These are phyloP conservation scores for Microcebus ravelobensis DNA, from an alignment of 2,113 vertebrate genomes.

Conservation along the genomic window DNA sequence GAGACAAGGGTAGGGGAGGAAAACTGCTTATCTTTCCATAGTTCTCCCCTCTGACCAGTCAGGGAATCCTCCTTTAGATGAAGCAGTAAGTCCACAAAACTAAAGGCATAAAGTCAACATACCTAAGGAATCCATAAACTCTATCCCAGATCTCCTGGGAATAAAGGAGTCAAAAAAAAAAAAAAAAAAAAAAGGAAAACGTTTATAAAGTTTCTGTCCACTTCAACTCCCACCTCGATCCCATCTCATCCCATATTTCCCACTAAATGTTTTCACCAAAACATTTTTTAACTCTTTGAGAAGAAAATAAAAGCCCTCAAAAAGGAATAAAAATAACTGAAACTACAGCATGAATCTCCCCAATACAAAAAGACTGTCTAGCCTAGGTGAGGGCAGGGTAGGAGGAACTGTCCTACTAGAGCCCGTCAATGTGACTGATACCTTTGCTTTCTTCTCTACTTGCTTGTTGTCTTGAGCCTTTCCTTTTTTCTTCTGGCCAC, in stretches of 20 bases:
- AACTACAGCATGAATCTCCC: constrained; percentile 4
- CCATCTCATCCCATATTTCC: not conserved
- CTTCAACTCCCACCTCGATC: not conserved
- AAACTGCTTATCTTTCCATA: not conserved
- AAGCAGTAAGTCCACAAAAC: not conserved
- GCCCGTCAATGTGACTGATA: not conserved
- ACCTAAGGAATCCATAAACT: not conserved
- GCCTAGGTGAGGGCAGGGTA: not conserved
- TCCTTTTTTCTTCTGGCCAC: constrained; percentile 41
- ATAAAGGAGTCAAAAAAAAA: constrained; percentile 10
- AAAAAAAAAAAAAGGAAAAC: not conserved
- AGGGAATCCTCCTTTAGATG: not conserved
- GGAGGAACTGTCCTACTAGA: not conserved
- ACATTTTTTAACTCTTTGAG: constrained; percentile 6
- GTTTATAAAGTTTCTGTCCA: not conserved
- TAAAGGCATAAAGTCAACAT: not conserved
- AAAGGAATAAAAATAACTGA: not conserved
- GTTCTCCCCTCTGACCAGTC: constrained; percentile 7
- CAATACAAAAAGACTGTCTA: not conserved
- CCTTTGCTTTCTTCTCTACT: constrained; percentile 65
- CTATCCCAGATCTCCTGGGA: not conserved
- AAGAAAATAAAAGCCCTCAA: not conserved
- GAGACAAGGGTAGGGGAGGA: constrained; percentile 20
- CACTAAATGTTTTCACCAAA: constrained; percentile 44
- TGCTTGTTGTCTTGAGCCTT: constrained; percentile 36